Percentiles rank a stretch among this genome's conserved stretches.
Evolutionary conservation across 2,113 vertebrate genomes (phyloP).

Genomic region (Scopus umbretta): DNA sequence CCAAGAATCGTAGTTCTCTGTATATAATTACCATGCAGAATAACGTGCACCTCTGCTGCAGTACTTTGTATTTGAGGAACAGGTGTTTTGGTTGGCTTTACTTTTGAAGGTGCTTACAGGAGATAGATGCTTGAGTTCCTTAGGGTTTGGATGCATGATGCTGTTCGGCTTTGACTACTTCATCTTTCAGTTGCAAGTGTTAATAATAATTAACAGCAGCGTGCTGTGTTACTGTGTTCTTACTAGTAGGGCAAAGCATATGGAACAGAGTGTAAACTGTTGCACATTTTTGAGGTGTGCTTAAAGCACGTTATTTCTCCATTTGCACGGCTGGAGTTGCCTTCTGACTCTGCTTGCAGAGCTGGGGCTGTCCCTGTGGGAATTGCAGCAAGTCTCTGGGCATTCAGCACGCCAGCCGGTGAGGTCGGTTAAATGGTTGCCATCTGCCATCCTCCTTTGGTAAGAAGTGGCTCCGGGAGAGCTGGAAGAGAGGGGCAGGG

Average conservation of each 20-base stretch:
- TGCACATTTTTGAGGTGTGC: not conserved
- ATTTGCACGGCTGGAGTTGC: not conserved
- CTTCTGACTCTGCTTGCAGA: not conserved
- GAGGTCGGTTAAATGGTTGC: not conserved
- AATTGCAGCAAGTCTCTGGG: not conserved
- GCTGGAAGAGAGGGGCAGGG: not conserved
- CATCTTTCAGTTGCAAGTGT: not conserved
- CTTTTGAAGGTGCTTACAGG: not conserved
- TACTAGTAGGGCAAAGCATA: not conserved
- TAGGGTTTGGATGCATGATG: not conserved
- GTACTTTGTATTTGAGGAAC: not conserved
- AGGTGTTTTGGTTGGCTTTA: not conserved
- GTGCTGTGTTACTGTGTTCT: not conserved
- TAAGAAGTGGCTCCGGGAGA: not conserved
- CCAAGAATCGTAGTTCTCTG: not conserved
- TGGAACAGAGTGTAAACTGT: not conserved
- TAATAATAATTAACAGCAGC: not conserved
- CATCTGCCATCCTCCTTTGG: not conserved
- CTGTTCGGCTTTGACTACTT: not conserved
- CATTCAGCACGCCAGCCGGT: not conserved
- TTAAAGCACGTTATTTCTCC: not conserved
- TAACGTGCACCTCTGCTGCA: not conserved
- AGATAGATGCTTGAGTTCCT: not conserved
- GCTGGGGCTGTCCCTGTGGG: not conserved
- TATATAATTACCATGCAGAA: not conserved